These are phyloP conservation scores for Oryzias dopingdopingensis DNA, from an alignment of 2,797 vertebrate genomes.

Conservation along the genomic window DNA sequence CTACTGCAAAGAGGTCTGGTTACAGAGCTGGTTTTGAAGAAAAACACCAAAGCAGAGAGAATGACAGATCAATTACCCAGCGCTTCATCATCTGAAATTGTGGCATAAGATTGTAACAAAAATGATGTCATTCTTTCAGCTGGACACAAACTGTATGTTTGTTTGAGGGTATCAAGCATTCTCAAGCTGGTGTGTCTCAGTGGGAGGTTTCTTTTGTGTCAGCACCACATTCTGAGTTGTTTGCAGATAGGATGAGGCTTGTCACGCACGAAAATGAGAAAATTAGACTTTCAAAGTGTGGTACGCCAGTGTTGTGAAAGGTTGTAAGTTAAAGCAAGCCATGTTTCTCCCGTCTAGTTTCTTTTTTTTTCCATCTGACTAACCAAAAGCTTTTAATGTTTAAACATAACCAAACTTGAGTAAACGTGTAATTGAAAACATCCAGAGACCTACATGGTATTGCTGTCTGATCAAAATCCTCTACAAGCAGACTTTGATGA, in stretches of 20 bases:
- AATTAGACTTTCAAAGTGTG: neutral
- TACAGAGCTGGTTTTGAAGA: slow-evolving; percentile 12
- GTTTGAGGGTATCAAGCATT: neutral
- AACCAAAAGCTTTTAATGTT: no score
- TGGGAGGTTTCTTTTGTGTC: neutral
- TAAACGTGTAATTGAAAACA: no score
- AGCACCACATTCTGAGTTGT: neutral
- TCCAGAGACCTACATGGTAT: neutral
- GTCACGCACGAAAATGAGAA: neutral
- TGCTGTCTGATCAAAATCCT: no score
- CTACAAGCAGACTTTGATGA: no score
- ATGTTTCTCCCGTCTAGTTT: neutral
- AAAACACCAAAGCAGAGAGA: slow-evolving; percentile 17
- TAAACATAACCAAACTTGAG: no score
- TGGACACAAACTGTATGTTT: neutral
- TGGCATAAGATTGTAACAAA: neutral
- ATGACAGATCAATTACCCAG: neutral
- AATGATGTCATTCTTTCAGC: neutral
- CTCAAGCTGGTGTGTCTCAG: neutral
- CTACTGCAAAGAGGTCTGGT: slow-evolving; percentile 1
- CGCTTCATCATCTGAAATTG: no score
- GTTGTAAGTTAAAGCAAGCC: neutral
- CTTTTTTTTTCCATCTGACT: no score
- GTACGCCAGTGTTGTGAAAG: neutral
- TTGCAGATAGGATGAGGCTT: neutral